Base-by-base conservation (phyloP, 92 coral and sea anemone species). In the Porites divaricata region DNA sequence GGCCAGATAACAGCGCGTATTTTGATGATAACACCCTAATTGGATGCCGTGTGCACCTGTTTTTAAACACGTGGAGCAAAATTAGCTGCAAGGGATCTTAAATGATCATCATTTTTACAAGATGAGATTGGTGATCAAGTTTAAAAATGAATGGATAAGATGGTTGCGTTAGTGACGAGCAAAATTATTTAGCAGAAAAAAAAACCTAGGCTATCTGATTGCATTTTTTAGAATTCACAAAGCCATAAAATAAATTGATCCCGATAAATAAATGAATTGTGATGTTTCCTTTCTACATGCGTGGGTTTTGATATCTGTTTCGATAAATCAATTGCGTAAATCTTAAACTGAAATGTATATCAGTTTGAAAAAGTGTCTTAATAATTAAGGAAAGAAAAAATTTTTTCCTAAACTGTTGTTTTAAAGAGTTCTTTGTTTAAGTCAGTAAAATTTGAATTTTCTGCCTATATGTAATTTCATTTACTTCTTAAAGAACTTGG, bases 31-130 rank as follows among this genome's bases (percentile, higher is more conserved):
- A 82, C 63, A 48, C 24, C 26, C 5, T 28, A 67, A 69, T 45
- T 61, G 45, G 50, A 19, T 59, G 72, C 45, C 16, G 17, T 19
- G 50, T 58, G 45, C 86, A 82, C 79, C 86, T 82, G 86, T 82
- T 73, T 82, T 35, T 70, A 15, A 35, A 16, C 79, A 82, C 86
- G 86, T 82, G 86, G 86, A 70, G 35, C 28, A 62, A 63, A 82
- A 10, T 82, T 28, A 15, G 54, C 35, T 56, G 51, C 78, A 82
- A 82, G 45, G 45, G 17, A 11, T 1, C 52, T 80, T 67, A 19
- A 16, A 62, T 19, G 58, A 61, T n/a, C 12, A 56, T 22, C 67
- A 70, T 21, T 80, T 67, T 50, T 2, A 16, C 61, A 58, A 48
- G 35, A 13, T 56, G 45, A 58, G 26, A 13, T 16, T 54, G 59